Evolutionary conservation across 2,797 vertebrate genomes (phyloP), one percentile per base, ranked within the genome.

Genomic region (Alfaro cultratus): DNA sequence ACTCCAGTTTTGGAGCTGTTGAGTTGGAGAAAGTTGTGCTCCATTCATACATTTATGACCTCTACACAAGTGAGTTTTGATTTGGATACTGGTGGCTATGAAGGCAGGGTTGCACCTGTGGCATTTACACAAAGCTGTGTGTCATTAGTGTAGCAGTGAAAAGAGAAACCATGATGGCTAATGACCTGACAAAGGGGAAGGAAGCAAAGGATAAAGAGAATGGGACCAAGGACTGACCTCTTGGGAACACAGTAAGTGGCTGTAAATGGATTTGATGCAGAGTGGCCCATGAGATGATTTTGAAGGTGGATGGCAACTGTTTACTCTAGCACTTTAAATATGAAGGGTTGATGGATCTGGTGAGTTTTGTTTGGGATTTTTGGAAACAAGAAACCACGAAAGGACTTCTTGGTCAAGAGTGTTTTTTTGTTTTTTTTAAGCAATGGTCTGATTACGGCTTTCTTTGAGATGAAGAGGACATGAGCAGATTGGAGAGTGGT

Each of bases 1-100:
- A 8, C 49, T 74, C 53, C 18, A 15, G 21, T 39, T 53, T 53
- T 74, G 9, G 73, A 74, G 49, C 21, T 74, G 47, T 74, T 74
- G 18, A 74, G 34, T 36, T 51, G 47, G 23, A 51, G 31, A 12
- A 53, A 39, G 21, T 53, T 39, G 9, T 39, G 34, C 10, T 39
- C 31, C 26, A 55, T 74, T 36, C 49, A 29, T 15, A 2, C 15
- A 12, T 29, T 47, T 72, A 72, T 72, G 26, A 46, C 70, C 43
- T 72, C 43, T 45, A 47, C 5, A 47, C 70, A 72, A 23, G 26
- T 41, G 23, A 55, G 73, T 15, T 41, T 26, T 39, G 73, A 43
- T 6, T 2, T 21, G 12, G 51, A 43, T 55, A 46, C 26, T 60
- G 12, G 26, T 29, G 57, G 8, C 1, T 2, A 16, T 60, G 29